Evolutionary conservation across 2,797 vertebrate species (phyloP), one percentile per base, ranked within the genome.

Genomic region (Chiroxiphia lanceolata): DNA sequence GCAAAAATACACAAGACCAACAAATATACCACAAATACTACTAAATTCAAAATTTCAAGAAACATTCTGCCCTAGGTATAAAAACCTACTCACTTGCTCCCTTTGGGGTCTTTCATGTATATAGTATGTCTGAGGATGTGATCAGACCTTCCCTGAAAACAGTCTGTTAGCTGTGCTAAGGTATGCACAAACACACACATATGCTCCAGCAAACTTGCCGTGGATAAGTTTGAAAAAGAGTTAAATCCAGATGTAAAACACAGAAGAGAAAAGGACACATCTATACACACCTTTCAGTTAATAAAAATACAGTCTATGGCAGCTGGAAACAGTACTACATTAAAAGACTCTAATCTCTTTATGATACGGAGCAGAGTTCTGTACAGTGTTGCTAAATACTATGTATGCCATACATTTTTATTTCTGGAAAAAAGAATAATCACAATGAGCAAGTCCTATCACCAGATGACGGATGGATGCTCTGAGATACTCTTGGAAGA

Each of bases 401-500:
- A 80, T 83, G 59, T 90, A 89, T 71, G 45, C 78, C 78, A 94
- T 96, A 78, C 38, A 67, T 93, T 92, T 92, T 94, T 87, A 74
- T 74, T 95, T 95, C 81, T 87, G 94, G 81, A 94, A 94, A 90
- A 93, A 68, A 57, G 31, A 84, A 72, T 53, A 83, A 78, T 80
- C 67, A 77, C 83, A 89, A 34, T 33, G 68, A 90, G 81, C 27
- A 83, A 89, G 34, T 83, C 68, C 42, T 93, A 89, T 93, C 93
- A 65, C 68, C 86, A 95, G 75, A 85, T 85, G 78, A 95, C 0
- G 70, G 88, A 94, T 83, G 83, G 91, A 95, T 95, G 88, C 36
- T 90, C 83, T 65, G 93, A 93, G 78, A 75, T 94, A 90, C 60
- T 78, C 77, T 85, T 93, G 96, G 81, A 90, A 85, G 53, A 87